Evolutionary conservation across 1,140 invertebrate species (phyloP).

Genomic region (Dolichoris vasculosae): DNA sequence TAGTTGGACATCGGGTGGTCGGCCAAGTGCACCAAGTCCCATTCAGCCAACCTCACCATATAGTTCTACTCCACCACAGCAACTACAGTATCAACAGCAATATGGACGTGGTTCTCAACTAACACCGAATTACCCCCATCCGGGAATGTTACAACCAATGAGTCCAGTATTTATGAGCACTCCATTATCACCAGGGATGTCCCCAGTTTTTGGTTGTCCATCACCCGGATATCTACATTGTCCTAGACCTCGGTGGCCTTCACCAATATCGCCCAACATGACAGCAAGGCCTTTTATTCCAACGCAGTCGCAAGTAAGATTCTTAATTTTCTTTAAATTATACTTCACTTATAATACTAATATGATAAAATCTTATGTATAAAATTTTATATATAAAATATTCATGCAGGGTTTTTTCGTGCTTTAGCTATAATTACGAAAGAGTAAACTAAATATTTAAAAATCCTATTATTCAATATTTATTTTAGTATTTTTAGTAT

Average conservation of each 20-base stretch:
- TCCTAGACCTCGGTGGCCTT: slow-evolving; percentile 80
- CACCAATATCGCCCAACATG: slow-evolving; percentile 69
- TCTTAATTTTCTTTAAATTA: slow-evolving; percentile 41
- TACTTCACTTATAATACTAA: no score
- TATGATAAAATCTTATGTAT: no score
- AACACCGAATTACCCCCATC: slow-evolving; percentile 60
- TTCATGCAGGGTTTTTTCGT: no score
- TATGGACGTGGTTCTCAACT: slow-evolving; percentile 24
- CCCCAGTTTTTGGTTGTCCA: slow-evolving; percentile 67
- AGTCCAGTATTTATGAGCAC: slow-evolving; percentile 71
- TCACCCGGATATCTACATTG: slow-evolving; percentile 74
- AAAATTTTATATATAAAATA: no score
- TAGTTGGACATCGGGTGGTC: slow-evolving; percentile 65
- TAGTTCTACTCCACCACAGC: slow-evolving; percentile 54
- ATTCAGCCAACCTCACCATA: slow-evolving; percentile 63
- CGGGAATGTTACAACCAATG: slow-evolving; percentile 63
- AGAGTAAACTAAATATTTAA: neutral
- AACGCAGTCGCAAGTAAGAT: slow-evolving; percentile 67
- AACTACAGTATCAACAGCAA: slow-evolving; percentile 31
- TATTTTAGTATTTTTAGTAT: neutral
- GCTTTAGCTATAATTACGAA: neutral
- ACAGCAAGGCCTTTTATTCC: slow-evolving; percentile 71
- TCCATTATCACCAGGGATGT: slow-evolving; percentile 71
- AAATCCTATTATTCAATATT: neutral
- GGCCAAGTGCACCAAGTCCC: slow-evolving; percentile 60